phyloP scores from a whole-genome alignment of 2,113 vertebrate species.

The Phocoena phocoena region DNA sequence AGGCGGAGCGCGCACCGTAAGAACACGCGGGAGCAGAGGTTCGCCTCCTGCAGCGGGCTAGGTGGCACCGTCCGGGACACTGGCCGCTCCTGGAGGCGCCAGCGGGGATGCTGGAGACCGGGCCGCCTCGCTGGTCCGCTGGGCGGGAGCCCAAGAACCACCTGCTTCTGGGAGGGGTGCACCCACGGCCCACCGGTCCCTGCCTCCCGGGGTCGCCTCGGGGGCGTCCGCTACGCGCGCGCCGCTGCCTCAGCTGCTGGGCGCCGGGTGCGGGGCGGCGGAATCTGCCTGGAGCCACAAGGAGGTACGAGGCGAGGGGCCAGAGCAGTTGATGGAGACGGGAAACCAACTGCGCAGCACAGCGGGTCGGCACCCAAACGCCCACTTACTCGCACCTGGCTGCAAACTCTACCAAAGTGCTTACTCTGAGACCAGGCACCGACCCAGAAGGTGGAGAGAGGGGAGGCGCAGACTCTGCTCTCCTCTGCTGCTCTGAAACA shows the following conservation, averaged over 20 bases:
- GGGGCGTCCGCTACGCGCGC: too few species aligned
- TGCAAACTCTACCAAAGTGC: neutral
- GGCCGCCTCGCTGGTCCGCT: neutral
- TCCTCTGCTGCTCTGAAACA: neutral
- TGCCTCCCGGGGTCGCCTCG: neutral
- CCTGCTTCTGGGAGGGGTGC: slow-evolving; percentile 70
- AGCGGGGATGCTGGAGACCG: neutral
- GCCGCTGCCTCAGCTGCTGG: neutral
- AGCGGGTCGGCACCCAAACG: rapidly evolving
- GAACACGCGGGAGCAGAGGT: slow-evolving; percentile 84
- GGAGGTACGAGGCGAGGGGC: neutral
- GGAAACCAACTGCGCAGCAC: neutral
- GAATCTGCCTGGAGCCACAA: neutral
- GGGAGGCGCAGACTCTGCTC: neutral
- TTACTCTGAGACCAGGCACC: rapidly evolving
- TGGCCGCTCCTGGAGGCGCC: neutral
- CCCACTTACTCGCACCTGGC: neutral
- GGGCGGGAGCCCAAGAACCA: neutral
- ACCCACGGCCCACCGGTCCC: slow-evolving; percentile 43
- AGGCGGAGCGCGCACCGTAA: slow-evolving; percentile 83
- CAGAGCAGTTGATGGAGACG: rapidly evolving
- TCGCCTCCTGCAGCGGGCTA: slow-evolving; percentile 83
- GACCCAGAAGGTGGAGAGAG: neutral
- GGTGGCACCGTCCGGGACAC: slow-evolving; percentile 74
- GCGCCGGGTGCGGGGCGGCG: rapidly evolving